Percentiles rank a stretch among this genome's conserved stretches.
These are phyloP conservation scores for Timandra comae DNA, from an alignment of 2,888 invertebrate species.

Conservation along the genomic window DNA sequence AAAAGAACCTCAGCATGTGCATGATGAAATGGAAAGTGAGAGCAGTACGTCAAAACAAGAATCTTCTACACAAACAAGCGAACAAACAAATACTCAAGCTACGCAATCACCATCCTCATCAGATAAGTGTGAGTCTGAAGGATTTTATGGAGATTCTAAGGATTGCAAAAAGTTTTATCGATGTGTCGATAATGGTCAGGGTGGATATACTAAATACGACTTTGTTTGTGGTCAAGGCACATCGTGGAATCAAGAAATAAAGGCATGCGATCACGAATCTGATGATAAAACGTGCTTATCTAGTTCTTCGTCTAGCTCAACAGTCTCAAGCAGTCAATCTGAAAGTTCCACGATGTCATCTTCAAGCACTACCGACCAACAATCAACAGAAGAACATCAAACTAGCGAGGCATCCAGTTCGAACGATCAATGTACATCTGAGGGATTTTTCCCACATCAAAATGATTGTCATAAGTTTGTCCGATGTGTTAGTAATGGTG, in stretches of 20 bases:
- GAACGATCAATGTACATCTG: constrained; percentile 10
- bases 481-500: constrained; percentile 77
- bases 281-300: constrained; percentile 22
- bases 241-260: constrained; percentile 74
- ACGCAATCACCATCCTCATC: not conserved
- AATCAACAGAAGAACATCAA: constrained; percentile 5
- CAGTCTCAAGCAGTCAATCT: constrained; percentile 18
- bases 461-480: constrained; percentile 81
- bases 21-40: constrained; percentile 19
- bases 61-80: too few species aligned
- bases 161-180: constrained; percentile 81
- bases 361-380: constrained; percentile 15
- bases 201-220: constrained; percentile 62
- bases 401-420: constrained; percentile 6
- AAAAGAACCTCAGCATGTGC: constrained; percentile 12
- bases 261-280: constrained; percentile 75
- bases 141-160: constrained; percentile 67
- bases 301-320: constrained; percentile 4
- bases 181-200: constrained; percentile 71
- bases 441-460: constrained; percentile 76
- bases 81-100: constrained; percentile 5
- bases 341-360: constrained; percentile 17
- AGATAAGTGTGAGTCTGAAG: constrained; percentile 8
- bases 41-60: too few species aligned
- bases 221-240: constrained; percentile 77